Base-by-base conservation (phyloP, 2,888 invertebrate species). In the Allacma fusca region DNA sequence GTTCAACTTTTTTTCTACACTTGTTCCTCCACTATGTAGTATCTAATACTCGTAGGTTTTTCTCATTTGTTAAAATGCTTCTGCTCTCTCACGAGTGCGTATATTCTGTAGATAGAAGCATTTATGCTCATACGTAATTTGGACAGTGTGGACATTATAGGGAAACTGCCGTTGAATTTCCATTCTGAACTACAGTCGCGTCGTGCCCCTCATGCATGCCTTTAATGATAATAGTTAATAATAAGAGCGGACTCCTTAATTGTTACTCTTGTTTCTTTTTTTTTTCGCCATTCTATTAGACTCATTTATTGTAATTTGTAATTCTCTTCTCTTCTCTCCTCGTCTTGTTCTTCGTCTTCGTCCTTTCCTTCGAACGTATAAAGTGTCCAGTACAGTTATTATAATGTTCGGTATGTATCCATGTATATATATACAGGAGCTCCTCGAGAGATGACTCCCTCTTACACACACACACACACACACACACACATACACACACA, bases 161-260 rank as follows among this genome's bases (percentile, higher is more conserved):
- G 50, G 50, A n/a, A 50, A 50, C 50, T 50, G 19, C 50, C 50
- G 50, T n/a, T 50, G 50, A 50, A 50, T 50, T 50, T 50, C 50
- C 50, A 50, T 50, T 50, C 50, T 5, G 50, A 50, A 50, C 16
- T 50, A 50, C 50, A 50, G 50, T 50, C 50, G 50, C 50, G n/a
- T 50, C 50, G 26, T 43, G 21, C 43, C 43, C 50, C 69, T 69
- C 69, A 69, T 69, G 69, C 69, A 69, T 69, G 43, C 69, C 43
- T 69, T 50, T 70, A 70, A 70, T 70, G 70, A 70, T 70, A 70
- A 70, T 70, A 43, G 70, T 70, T 70, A 50, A 70, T 70, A 70
- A 70, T 40, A 68, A 68, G 28, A 50, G 70, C 50, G 70, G 28
- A 50, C 70, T 68, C 68, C 68, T 70, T 70, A 70, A 70, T 70